Evolutionary conservation across 2,797 vertebrate genomes (phyloP).

Genomic region (Neolamprologus multifasciatus): DNA sequence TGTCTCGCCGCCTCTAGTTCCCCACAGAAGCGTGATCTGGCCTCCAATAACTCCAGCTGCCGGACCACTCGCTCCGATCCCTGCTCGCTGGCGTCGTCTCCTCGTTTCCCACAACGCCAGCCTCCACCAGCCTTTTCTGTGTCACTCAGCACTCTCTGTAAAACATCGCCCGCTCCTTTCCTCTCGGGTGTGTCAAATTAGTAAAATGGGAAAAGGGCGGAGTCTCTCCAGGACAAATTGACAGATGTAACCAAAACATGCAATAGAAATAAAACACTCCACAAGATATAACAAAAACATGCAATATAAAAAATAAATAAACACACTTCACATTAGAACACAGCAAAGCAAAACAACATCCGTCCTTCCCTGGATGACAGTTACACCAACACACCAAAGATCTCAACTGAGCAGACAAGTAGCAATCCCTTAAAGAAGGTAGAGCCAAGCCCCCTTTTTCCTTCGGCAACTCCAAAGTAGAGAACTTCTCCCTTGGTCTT

Average conservation of each 20-base stretch:
- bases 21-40: too few species aligned
- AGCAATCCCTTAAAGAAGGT: not conserved
- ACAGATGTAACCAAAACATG: too few species aligned
- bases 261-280: too few species aligned
- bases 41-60: too few species aligned
- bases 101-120: fast-evolving
- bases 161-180: too few species aligned
- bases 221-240: too few species aligned
- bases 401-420: not conserved
- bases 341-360: not conserved
- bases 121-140: too few species aligned
- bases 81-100: too few species aligned
- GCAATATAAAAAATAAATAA: not conserved
- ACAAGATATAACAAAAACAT: not conserved
- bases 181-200: too few species aligned
- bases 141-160: too few species aligned
- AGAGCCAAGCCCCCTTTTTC: not conserved
- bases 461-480: not conserved
- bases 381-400: not conserved
- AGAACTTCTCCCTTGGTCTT: not conserved
- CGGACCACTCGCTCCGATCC: fast-evolving
- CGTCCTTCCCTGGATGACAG: not conserved
- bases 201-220: too few species aligned
- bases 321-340: not conserved
- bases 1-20: too few species aligned